Evolutionary conservation across 2,888 invertebrate genomes (phyloP).

Genomic region (Copidosoma aretas): DNA sequence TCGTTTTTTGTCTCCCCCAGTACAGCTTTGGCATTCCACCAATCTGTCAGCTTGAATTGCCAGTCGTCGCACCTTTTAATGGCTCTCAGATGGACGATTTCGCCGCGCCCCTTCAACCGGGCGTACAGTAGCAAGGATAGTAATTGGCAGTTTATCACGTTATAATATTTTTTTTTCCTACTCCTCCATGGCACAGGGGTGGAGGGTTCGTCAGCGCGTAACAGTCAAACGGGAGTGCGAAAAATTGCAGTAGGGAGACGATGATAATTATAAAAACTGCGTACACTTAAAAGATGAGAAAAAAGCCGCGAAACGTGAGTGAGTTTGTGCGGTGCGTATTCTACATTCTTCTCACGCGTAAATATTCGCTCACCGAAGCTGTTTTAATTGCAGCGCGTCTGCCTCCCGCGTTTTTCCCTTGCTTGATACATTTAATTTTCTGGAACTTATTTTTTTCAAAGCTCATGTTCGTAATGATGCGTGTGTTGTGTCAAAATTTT

Average conservation of each 20-base stretch:
- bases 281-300: background rate
- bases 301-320: background rate
- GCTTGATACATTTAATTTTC: too few species aligned
- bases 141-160: slow-evolving; percentile 36
- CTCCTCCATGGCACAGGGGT: background rate
- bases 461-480: too few species aligned
- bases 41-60: background rate
- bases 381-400: slow-evolving; percentile 7
- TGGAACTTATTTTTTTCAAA: too few species aligned
- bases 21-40: background rate
- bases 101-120: background rate
- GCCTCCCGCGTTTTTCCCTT: background rate
- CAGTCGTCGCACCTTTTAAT: slow-evolving; percentile 4
- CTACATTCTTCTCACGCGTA: background rate
- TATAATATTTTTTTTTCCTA: slow-evolving; percentile 10
- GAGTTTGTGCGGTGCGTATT: background rate
- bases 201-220: background rate
- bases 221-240: background rate
- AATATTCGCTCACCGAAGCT: slow-evolving; percentile 7
- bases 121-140: slow-evolving; percentile 19
- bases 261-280: slow-evolving; percentile 6
- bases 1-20: background rate
- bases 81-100: slow-evolving; percentile 22
- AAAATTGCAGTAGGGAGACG: background rate
- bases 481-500: too few species aligned